Percentiles rank a stretch among this genome's conserved stretches.
Evolutionary conservation across 2,888 invertebrate species (phyloP).

Genomic region (Drosophila prolongata): DNA sequence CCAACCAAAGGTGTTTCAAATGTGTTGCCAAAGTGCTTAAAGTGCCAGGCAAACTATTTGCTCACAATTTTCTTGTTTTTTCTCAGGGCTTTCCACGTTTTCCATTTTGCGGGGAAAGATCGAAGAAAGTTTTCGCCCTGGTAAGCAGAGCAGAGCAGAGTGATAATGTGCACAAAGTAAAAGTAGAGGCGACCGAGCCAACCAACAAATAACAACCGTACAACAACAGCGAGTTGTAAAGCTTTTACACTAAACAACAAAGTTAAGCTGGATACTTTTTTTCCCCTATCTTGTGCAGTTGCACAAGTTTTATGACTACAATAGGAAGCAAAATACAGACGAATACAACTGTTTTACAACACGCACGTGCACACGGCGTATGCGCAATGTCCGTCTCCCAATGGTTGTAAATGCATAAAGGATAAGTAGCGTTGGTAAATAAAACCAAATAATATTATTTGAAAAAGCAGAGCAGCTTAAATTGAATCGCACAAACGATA

Average conservation of each 20-base stretch:
- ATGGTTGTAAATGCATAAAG: conserved; percentile 41
- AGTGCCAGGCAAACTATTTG: conserved; percentile 69
- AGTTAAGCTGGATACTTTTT: conserved; percentile 62
- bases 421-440: conserved; percentile 33
- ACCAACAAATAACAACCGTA: conserved; percentile 19
- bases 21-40: conserved; percentile 67
- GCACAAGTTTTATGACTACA: conserved; percentile 62
- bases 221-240: conserved; percentile 50
- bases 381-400: conserved; percentile 50
- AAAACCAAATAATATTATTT: conserved; percentile 20
- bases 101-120: conserved; percentile 53
- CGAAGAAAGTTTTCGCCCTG: conserved; percentile 66
- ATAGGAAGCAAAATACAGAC: conserved; percentile 17
- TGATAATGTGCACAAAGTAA: conserved; percentile 75
- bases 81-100: conserved; percentile 22
- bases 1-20: conserved; percentile 68
- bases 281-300: conserved; percentile 25
- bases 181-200: conserved; percentile 58
- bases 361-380: conserved; percentile 65
- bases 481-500: conserved; percentile 4
- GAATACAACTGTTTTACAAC: conserved; percentile 59
- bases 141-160: conserved; percentile 47
- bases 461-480: conserved; percentile 14
- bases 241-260: conserved; percentile 76
- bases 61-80: conserved; percentile 32